phyloP scores from a whole-genome alignment of 2,888 invertebrate species.

The Acheta domesticus region DNA sequence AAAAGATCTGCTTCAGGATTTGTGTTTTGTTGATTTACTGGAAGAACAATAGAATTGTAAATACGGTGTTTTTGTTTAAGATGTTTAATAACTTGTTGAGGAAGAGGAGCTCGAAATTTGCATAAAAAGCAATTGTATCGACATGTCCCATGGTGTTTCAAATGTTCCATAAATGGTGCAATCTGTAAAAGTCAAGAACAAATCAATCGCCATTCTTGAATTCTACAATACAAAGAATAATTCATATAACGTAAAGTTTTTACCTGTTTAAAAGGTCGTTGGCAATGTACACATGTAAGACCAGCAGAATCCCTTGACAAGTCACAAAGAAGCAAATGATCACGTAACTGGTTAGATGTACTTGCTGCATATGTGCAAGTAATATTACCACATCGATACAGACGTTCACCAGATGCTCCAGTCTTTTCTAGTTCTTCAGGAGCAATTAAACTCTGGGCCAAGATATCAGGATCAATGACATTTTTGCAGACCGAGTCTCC shows the following conservation, averaged over 20 bases:
- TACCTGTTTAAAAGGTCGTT: constrained; percentile 47
- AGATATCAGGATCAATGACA: neutral
- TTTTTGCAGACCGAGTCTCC: neutral
- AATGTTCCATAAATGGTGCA: constrained; percentile 50
- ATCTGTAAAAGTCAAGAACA: neutral
- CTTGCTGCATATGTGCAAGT: constrained; percentile 48
- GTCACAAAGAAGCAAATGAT: constrained; percentile 45
- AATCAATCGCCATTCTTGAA: neutral
- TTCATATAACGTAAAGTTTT: neutral
- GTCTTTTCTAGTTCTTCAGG: constrained; percentile 46
- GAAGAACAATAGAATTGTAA: constrained; percentile 47
- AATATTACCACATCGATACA: constrained; percentile 54
- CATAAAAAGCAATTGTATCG: constrained; percentile 61
- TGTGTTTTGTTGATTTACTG: constrained; percentile 50
- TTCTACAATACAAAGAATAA: neutral
- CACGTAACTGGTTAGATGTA: constrained; percentile 45
- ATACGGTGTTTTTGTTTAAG: constrained; percentile 54
- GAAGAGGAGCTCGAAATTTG: constrained; percentile 45
- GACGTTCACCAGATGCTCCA: constrained; percentile 47
- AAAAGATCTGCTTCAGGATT: constrained; percentile 52
- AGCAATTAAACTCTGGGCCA: constrained; percentile 35
- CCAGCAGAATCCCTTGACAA: constrained; percentile 42
- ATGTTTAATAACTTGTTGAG: constrained; percentile 48
- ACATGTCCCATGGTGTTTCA: constrained; percentile 57
- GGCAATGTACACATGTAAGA: constrained; percentile 54